phyloP scores from a whole-genome alignment of 2,797 vertebrate species.

The Paratrypauchen microcephalus region DNA sequence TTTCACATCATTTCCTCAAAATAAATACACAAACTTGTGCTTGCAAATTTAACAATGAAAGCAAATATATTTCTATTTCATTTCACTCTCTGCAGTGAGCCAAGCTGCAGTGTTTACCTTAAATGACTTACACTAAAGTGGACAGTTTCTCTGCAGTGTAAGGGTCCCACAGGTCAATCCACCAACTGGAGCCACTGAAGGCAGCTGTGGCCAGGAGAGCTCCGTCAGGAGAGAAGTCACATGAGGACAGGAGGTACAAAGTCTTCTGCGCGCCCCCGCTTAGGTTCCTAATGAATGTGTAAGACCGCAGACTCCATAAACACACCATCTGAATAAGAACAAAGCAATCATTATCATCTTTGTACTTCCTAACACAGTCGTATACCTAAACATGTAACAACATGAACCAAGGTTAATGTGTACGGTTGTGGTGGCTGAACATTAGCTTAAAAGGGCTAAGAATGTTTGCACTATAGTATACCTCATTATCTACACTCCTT shows the following conservation, averaged over 20 bases:
- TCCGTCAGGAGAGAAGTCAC: constrained; percentile 92
- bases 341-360: neutral
- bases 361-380: neutral
- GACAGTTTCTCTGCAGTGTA: constrained; percentile 90
- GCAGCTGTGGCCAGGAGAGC: constrained; percentile 91
- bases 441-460: neutral
- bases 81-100: neutral
- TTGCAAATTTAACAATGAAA: neutral
- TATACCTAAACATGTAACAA: neutral
- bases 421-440: neutral
- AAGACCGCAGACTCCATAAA: constrained; percentile 93
- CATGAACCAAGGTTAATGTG: neutral
- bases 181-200: constrained; percentile 82
- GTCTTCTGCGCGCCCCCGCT: constrained; percentile 80
- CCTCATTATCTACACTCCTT: neutral
- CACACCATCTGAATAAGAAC: constrained; percentile 80
- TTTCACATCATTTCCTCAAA: neutral
- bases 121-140: constrained; percentile 81
- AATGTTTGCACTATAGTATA: neutral
- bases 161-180: constrained; percentile 95
- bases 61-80: neutral
- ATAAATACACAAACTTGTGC: neutral
- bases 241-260: constrained; percentile 87
- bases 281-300: constrained; percentile 88
- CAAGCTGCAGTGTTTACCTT: neutral